Evolutionary conservation across 2,888 invertebrate genomes (phyloP), one percentile per base, ranked within the genome.

Genomic region (Agrotis segetum): DNA sequence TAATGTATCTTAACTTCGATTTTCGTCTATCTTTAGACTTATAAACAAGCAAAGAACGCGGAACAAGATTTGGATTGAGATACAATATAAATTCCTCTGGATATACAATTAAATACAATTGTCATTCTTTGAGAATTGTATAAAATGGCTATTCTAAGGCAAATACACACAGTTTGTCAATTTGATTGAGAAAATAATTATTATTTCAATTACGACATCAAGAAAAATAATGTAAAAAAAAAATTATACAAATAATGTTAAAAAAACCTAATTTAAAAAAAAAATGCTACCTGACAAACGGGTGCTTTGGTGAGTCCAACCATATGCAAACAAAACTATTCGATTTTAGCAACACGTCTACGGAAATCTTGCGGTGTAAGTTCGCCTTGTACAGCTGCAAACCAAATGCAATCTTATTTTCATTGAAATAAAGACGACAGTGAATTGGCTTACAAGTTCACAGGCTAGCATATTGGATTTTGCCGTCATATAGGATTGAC

Each of bases 251-350:
- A 34, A 52, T 58, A 60, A 58, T 47, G 34, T 17, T 58, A 5
- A 11, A 67, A 11, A 58, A 70, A 46, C 7, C 7, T 34, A 34
- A 34, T 29, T 29, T 1, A 49, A 56, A 14, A 46, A 50, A 74
- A 17, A n/a, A 53, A 52, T 65, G 77, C 34, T 80, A 75, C 47
- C 63, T 70, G 56, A 55, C 21, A 53, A 29, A 60, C 19, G 55
- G 17, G 16, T 13, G 63, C 21, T 40, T 66, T 53, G 1, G 19
- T 71, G 62, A 29, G 19, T 24, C 24, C 17, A 21, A 49, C 21
- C 16, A 34, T 11, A 34, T 11, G 47, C 67, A 67, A 17, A 29
- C n/a, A n/a, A 1, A 34, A 21, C 9, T 2, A 11, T 34, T 49
- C 40, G 13, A 24, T 16, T 49, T 4, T 68, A 67, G 68, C 16